These are phyloP conservation scores for Syritta pipiens DNA, from an alignment of 2,888 invertebrate species.

Conservation along the genomic window DNA sequence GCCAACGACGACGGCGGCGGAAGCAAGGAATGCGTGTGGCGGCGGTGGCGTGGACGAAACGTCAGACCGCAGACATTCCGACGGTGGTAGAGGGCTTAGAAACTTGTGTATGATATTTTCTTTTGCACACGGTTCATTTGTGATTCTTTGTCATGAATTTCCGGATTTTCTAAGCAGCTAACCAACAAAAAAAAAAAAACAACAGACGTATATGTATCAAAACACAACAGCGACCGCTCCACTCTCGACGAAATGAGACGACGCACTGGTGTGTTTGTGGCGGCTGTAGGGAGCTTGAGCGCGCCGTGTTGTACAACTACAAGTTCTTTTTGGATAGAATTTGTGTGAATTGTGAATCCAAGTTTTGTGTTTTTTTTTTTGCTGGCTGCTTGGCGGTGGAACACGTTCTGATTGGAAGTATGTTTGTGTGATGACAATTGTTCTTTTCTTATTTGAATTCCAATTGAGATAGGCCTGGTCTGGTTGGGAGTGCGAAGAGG, in stretches of 20 bases:
- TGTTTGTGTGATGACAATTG: background rate
- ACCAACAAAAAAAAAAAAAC: slow-evolving; percentile 22
- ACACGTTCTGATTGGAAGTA: slow-evolving; percentile 32
- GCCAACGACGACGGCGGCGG: background rate
- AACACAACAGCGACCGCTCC: slow-evolving; percentile 69
- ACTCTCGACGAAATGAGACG: slow-evolving; percentile 71
- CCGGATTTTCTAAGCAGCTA: slow-evolving; percentile 13
- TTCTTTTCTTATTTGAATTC: slow-evolving; percentile 1
- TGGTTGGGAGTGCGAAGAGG: slow-evolving; percentile 3
- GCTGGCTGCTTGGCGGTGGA: background rate
- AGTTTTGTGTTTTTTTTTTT: slow-evolving; percentile 22
- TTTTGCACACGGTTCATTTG: background rate
- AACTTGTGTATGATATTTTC: background rate
- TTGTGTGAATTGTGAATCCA: slow-evolving; percentile 44
- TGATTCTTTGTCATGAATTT: background rate
- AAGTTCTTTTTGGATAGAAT: slow-evolving; percentile 18
- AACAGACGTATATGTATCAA: background rate
- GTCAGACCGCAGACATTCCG: slow-evolving; percentile 2
- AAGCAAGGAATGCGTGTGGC: background rate
- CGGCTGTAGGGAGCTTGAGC: slow-evolving; percentile 16
- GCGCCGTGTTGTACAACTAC: slow-evolving; percentile 22
- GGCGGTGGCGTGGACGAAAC: background rate
- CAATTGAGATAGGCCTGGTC: background rate
- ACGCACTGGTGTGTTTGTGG: slow-evolving; percentile 70
- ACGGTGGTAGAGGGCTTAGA: background rate